A percentile compares a stretch with the other conserved stretches of the same genome.
Conservation (phyloP, 2,797 vertebrate species). For the Clamator glandarius region DNA sequence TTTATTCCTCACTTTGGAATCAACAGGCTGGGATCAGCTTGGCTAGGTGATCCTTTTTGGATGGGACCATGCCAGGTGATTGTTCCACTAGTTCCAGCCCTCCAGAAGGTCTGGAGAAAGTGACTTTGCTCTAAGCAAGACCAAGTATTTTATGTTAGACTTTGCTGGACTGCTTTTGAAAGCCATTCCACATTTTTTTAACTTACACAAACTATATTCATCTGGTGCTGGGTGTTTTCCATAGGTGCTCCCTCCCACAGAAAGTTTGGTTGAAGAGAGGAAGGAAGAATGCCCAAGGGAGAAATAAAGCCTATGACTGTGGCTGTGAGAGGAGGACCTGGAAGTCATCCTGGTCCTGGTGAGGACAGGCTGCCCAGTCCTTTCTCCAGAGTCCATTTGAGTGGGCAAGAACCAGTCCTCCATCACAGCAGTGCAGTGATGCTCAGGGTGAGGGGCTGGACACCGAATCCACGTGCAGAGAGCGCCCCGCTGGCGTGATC, state of each 20-base stretch:
- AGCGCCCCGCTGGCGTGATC: fast-evolving
- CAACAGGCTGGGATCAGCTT: neutral
- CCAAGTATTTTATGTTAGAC: neutral
- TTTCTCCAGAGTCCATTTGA: fast-evolving
- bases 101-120: neutral
- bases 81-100: neutral
- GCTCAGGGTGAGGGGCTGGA: neutral
- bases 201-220: neutral
- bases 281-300: fast-evolving
- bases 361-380: neutral
- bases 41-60: neutral
- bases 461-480: fast-evolving
- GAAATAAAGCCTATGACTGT: neutral
- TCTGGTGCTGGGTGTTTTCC: neutral
- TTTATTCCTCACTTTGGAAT: neutral
- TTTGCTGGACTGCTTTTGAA: neutral
- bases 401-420: neutral
- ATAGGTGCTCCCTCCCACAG: neutral
- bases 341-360: neutral
- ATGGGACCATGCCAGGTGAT: neutral
- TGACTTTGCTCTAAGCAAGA: neutral
- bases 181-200: neutral
- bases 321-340: neutral
- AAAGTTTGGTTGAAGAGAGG: neutral
- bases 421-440: neutral